Evolutionary conservation across 1,140 invertebrate species (phyloP), one percentile per base, ranked within the genome.

Genomic region (Centruroides vittatus): DNA sequence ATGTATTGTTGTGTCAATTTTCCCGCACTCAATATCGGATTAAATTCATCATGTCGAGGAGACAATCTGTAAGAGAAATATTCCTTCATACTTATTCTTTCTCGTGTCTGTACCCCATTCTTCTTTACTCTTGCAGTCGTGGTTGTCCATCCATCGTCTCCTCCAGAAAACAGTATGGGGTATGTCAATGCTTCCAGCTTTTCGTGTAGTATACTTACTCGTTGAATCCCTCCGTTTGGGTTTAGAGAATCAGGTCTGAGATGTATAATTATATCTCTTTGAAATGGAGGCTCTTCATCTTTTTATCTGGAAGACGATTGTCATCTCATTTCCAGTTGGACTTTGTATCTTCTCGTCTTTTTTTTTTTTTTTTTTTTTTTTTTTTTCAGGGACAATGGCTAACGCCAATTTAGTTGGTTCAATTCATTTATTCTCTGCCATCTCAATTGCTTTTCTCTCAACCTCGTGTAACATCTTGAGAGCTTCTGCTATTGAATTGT

Each of bases 1-100:
- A 61, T 50, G 47, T 55, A 68, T 47, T 68, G 67, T n/a, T 68
- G 62, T 34, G 55, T 55, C 3, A 68, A 49, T 61, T 69, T 69
- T 46, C 68, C 67, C 41, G 65, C 57, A 12, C 49, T 23, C 11
- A 58, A 61, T 7, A 73, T 34, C 8, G 60, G 58, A 60, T 62
- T 71, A 56, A 70, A 73, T 58, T 50, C 46, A 57, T 36, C 11
- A n/a, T n/a, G n/a, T 56, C 47, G 34, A 35, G 36, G 10, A 47
- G 46, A 7, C 5, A 61, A 50, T 6, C 47, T 7, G 53, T 63
- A 53, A 41, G 12, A n/a, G 41, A 48, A 47, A 35, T 10, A n/a
- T 35, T 48, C 23, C n/a, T 62, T 12, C 13, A 7, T 55, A 23
- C 49, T 65, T 46, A 48, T 35, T 66, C 34, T 41, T 35, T 58